Evolutionary conservation across 2,113 vertebrate genomes (phyloP).

Genomic region (Condylura cristata): DNA sequence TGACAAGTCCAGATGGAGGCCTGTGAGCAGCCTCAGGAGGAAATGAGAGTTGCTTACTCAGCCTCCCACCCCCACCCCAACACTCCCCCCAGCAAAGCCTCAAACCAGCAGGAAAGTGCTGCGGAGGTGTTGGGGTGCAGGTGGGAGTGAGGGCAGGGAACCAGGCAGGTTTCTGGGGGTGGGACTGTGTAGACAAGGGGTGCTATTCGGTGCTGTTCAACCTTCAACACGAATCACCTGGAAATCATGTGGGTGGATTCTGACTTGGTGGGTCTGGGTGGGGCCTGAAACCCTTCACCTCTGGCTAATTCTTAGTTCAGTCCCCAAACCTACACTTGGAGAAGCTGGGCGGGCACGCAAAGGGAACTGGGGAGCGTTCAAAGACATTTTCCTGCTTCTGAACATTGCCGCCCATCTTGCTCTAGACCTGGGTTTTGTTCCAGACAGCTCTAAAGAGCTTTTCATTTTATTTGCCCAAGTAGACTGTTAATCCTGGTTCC

Average conservation of each 20-base stretch:
- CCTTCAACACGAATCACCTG: background rate
- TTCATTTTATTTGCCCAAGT: background rate
- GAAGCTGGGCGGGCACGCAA: background rate
- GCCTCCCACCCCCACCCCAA: background rate
- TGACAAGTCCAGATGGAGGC: background rate
- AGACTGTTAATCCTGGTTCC: fast-evolving
- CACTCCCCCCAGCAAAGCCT: background rate
- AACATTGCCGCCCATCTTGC: background rate
- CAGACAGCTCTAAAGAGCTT: background rate
- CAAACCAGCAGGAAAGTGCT: background rate
- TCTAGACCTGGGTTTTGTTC: background rate
- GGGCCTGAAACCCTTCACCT: background rate
- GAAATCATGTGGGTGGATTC: background rate
- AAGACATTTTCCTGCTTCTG: background rate
- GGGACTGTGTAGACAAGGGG: background rate
- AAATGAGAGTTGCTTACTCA: background rate
- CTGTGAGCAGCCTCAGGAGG: background rate
- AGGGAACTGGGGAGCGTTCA: background rate
- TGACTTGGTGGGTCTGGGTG: background rate
- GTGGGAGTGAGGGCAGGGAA: background rate
- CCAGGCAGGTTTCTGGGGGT: background rate
- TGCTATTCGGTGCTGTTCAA: background rate
- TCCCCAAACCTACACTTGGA: background rate
- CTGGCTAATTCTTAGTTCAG: background rate
- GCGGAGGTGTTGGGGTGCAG: too few species aligned